These are phyloP conservation scores for Macquaria ambigua DNA, from an alignment of 2,113 vertebrate genomes.

Conservation along the genomic window DNA sequence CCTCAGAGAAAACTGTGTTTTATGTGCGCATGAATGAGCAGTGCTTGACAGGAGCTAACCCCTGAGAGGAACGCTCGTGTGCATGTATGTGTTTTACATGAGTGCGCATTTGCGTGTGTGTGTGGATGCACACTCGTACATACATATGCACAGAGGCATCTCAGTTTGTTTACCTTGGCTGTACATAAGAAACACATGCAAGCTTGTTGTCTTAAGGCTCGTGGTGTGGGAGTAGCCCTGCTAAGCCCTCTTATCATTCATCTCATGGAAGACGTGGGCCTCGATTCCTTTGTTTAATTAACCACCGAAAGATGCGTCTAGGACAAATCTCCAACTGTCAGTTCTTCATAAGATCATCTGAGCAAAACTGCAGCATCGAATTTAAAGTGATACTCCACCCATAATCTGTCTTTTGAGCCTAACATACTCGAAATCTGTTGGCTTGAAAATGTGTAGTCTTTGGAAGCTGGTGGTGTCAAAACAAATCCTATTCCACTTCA, in stretches of 20 bases:
- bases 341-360: not conserved
- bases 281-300: constrained; percentile 58
- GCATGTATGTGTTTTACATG: constrained; percentile 48
- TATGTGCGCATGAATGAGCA: constrained; percentile 50
- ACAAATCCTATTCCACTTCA: constrained; percentile 14
- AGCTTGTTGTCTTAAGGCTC: constrained; percentile 12
- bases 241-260: constrained; percentile 8
- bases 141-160: not conserved
- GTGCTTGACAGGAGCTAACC: constrained; percentile 28
- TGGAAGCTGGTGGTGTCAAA: constrained; percentile 1
- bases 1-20: constrained; percentile 46
- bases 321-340: constrained; percentile 17
- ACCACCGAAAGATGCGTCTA: constrained; percentile 19
- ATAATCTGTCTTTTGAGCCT: not conserved
- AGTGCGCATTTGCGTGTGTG: constrained; percentile 15
- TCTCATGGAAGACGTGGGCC: not conserved
- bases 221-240: constrained; percentile 11
- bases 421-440: not conserved
- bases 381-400: constrained; percentile 18
- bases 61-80: constrained; percentile 38
- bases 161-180: constrained; percentile 32
- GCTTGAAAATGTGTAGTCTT: not conserved
- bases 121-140: not conserved
- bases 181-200: constrained; percentile 11
- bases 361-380: not conserved